Evolutionary conservation across 1,140 invertebrate genomes (phyloP).

Genomic region (Lysiphlebus fabarum): DNA sequence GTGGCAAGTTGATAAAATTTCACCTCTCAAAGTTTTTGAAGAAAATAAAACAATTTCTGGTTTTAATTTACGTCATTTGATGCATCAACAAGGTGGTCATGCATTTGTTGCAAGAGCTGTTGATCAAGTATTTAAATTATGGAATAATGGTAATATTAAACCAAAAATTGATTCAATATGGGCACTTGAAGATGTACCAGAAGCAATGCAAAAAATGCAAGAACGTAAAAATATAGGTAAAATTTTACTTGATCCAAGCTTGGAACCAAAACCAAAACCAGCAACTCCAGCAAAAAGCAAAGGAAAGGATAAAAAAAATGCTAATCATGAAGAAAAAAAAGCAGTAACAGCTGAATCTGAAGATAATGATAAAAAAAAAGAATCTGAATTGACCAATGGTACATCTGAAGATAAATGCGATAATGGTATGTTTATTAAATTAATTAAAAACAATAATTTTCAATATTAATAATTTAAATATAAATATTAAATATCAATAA

Average conservation of each 20-base stretch:
- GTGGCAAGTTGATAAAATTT: conserved; percentile 90
- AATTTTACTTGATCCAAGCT: conserved; percentile 74
- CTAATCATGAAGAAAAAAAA: conserved; percentile 67
- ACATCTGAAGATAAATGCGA: conserved; percentile 56
- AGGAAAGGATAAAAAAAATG: conserved; percentile 67
- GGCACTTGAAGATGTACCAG: conserved; percentile 81
- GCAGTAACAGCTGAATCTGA: conserved; percentile 52
- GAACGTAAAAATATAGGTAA: conserved; percentile 89
- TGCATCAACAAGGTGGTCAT: conserved; percentile 75
- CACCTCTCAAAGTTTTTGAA: conserved; percentile 82
- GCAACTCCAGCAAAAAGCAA: conserved; percentile 72
- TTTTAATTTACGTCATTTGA: conserved; percentile 78
- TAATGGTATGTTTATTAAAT: conserved; percentile 44
- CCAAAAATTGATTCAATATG: conserved; percentile 81
- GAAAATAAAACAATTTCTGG: conserved; percentile 83
- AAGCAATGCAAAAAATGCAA: conserved; percentile 90
- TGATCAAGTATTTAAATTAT: conserved; percentile 71
- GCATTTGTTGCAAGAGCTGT: conserved; percentile 68
- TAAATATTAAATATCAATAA: conserved; percentile 3
- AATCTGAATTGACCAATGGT: conserved; percentile 55
- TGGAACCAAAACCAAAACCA: conserved; percentile 75
- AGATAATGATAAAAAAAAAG: conserved; percentile 59
- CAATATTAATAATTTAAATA: neutral
- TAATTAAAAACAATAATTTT: neutral
- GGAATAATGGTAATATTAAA: conserved; percentile 73